These are phyloP conservation scores for Meta bourneti DNA, from an alignment of 2,888 invertebrate species.

Conservation along the genomic window DNA sequence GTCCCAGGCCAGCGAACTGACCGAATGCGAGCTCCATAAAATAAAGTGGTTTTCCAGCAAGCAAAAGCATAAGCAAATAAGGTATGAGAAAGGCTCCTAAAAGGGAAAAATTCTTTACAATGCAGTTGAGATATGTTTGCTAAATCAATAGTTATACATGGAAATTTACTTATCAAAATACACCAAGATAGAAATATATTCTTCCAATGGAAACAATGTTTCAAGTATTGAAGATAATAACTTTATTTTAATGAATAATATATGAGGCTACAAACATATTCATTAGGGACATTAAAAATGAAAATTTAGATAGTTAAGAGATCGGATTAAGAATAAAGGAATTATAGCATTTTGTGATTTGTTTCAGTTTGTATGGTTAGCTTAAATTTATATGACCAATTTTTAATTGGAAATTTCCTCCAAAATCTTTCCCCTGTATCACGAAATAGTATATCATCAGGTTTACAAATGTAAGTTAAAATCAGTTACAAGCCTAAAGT, in stretches of 20 bases:
- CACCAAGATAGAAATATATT: neutral
- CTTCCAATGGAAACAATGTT: neutral
- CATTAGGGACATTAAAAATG: too few species aligned
- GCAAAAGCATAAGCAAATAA: constrained; percentile 87
- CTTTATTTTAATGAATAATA: neutral
- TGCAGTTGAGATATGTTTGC: neutral
- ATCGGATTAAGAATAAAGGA: too few species aligned
- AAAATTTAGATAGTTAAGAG: too few species aligned
- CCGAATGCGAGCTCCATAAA: constrained; percentile 82
- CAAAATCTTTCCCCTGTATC: too few species aligned
- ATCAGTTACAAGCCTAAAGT: too few species aligned
- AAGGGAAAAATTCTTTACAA: neutral
- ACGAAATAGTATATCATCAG: too few species aligned
- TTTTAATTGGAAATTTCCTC: too few species aligned
- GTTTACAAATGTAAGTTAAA: too few species aligned
- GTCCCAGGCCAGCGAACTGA: constrained; percentile 81
- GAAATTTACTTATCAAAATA: neutral
- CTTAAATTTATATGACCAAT: too few species aligned
- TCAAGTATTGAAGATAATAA: neutral
- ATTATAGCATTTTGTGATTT: too few species aligned
- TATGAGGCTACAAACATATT: neutral
- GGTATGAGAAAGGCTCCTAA: constrained; percentile 88
- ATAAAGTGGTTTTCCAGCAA: constrained; percentile 82
- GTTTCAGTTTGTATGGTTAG: too few species aligned
- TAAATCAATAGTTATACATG: too few species aligned